Base-by-base conservation (phyloP, 2,888 invertebrate species). In the Encarsia formosa region DNA sequence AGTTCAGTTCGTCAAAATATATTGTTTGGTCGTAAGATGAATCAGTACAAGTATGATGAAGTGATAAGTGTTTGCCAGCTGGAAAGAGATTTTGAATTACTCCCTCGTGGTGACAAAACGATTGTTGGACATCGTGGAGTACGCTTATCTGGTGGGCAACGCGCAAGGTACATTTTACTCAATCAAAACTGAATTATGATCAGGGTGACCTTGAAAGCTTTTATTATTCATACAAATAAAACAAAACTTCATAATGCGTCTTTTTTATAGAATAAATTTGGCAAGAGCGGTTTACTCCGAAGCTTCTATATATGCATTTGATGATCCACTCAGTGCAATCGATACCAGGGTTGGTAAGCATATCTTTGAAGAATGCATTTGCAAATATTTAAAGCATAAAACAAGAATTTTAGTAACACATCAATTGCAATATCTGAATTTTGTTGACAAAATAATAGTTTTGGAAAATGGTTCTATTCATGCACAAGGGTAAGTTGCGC, bases 281-380 rank as follows among this genome's bases (percentile, higher is more conserved):
- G 92, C 91, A 0, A 82, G 94, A 59, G 87, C 92, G 0, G 85
- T 93, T 1, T 94, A 93, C 75, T 85, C 87, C 43, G 82, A 91
- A 57, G 86, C 90, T 0, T 90, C 92, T 61, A 86, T 94, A 59
- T 94, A 92, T 68, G 74, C 95, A 15, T 75, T 95, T 47, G 95
- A 95, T 71, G 95, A 95, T 77, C 94, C 95, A 0, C 77, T 95
- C 31, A 88, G 91, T 55, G 94, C 94, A 0, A 94, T 95, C n/a
- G 95, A 95, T 75, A 83, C 92, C 0, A 88, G 90, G 70, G 94
- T 95, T 1, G 91, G 92, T 1, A 83, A 88, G 5, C 88, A 91
- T 73, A 78, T 95, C 61, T 95, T 94, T 75, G 89, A 94, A 67
- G 81, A 86, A 65, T 91, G 89, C 65, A 79, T 90, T 46, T 78